Conservation (phyloP, 2,113 vertebrate species). For the Notarius quadriscutis region DNA sequence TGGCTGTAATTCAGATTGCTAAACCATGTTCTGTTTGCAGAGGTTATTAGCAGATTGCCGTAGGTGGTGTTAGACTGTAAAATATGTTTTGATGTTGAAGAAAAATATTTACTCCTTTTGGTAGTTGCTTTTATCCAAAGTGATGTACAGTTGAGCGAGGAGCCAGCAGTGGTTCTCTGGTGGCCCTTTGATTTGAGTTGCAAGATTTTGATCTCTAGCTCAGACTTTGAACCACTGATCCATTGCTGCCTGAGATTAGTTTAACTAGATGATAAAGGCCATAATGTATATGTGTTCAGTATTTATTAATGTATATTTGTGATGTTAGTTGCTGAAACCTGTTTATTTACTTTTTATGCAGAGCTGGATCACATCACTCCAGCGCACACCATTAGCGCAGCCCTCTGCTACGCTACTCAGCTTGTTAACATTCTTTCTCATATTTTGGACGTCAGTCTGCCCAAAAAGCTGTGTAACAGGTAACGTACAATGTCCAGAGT, state of each 20-base stretch:
- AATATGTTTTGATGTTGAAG: neutral
- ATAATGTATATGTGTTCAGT: neutral
- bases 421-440: conserved; percentile 91
- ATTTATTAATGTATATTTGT: neutral
- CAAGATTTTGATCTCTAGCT: neutral
- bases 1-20: neutral
- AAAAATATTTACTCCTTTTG: neutral
- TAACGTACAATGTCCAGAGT: conserved; percentile 56
- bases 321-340: neutral
- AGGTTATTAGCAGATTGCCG: neutral
- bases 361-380: conserved; percentile 94
- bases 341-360: conserved; percentile 54
- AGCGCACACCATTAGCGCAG: conserved; percentile 93
- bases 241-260: neutral
- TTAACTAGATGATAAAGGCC: neutral
- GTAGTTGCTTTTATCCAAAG: neutral
- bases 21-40: neutral
- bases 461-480: conserved; percentile 98
- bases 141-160: neutral
- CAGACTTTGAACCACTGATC: neutral
- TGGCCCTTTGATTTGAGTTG: neutral
- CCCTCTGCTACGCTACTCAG: conserved; percentile 93
- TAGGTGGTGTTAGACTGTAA: neutral
- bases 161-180: neutral
- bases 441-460: conserved; percentile 92